Evolutionary conservation across 2,797 vertebrate genomes (phyloP).

Genomic region (Momotus momota): DNA sequence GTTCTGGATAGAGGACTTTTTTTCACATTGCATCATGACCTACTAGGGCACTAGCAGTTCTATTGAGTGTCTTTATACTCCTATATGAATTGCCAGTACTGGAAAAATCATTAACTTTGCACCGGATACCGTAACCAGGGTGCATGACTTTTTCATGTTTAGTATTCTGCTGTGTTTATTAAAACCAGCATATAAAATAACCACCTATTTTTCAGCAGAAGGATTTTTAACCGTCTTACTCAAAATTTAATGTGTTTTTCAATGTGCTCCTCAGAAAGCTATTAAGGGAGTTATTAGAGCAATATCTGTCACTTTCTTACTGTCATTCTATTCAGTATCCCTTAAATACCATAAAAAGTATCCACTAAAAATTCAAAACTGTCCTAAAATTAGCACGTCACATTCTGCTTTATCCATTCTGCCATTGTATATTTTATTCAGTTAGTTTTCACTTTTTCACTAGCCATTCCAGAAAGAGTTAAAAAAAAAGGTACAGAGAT

Average conservation of each 20-base stretch:
- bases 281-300: constrained; percentile 1
- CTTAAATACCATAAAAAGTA: constrained; percentile 24
- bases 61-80: neutral
- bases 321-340: neutral
- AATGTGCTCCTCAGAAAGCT: neutral
- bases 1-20: neutral
- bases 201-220: neutral
- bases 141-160: neutral
- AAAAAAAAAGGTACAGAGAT: neutral
- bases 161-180: constrained; percentile 13
- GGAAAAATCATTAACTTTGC: neutral
- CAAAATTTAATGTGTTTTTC: constrained; percentile 18
- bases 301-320: constrained; percentile 10
- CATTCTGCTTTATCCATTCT: neutral
- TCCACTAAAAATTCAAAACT: constrained; percentile 18
- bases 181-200: neutral
- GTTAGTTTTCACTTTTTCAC: neutral
- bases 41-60: neutral
- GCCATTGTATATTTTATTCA: neutral
- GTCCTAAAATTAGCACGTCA: neutral
- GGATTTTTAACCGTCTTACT: neutral
- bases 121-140: neutral
- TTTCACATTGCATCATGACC: neutral
- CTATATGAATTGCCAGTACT: neutral
- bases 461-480: neutral